Conservation (phyloP, 2,888 invertebrate species). For the Balanococcus diminutus region DNA sequence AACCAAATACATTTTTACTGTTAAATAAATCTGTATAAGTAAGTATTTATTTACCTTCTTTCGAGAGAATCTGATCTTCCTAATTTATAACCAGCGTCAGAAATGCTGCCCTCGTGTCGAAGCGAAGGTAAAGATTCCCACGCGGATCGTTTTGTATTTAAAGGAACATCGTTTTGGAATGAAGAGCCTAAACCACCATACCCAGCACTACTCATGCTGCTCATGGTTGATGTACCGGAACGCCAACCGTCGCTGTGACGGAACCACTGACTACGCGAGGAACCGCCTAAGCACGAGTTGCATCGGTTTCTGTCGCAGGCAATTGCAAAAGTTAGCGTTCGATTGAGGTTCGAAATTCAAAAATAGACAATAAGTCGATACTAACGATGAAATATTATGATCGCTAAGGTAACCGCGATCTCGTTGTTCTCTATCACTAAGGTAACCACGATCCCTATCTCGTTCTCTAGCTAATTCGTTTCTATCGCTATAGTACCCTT, state of each 20-base stretch:
- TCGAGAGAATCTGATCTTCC: constrained; percentile 85
- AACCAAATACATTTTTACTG: too few species aligned
- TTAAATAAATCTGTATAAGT: too few species aligned
- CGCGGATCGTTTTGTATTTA: constrained; percentile 75
- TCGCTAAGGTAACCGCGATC: constrained; percentile 77
- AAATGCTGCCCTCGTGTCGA: constrained; percentile 80
- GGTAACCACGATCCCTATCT: constrained; percentile 66
- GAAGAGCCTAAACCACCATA: constrained; percentile 62
- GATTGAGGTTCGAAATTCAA: neutral
- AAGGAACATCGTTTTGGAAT: constrained; percentile 60
- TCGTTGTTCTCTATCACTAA: constrained; percentile 58
- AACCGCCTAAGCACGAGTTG: constrained; percentile 87
- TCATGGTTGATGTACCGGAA: constrained; percentile 73
- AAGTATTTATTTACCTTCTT: constrained; percentile 69
- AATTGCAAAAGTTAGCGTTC: neutral
- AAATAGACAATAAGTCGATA: neutral
- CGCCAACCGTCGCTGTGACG: constrained; percentile 89
- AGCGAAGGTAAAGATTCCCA: constrained; percentile 88
- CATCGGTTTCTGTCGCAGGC: constrained; percentile 65
- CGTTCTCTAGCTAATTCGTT: constrained; percentile 83
- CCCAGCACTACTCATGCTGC: constrained; percentile 64
- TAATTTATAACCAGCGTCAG: constrained; percentile 85
- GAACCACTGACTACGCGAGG: constrained; percentile 87
- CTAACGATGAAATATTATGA: constrained; percentile 68
- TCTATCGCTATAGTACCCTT: constrained; percentile 88